These are phyloP conservation scores for Aelia acuminata DNA, from an alignment of 2,888 invertebrate genomes.

Conservation along the genomic window DNA sequence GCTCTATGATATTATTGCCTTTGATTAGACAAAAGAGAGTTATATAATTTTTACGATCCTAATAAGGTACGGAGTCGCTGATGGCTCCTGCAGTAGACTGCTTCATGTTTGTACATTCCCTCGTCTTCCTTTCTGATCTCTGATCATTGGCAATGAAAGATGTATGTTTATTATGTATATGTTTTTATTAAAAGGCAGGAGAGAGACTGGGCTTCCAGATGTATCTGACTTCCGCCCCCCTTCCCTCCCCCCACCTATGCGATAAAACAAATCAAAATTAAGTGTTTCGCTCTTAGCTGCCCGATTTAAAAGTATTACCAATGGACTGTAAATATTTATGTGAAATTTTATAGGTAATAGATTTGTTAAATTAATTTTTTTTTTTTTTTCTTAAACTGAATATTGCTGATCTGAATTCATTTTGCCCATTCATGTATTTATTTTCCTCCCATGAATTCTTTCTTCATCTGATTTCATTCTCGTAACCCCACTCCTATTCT, in stretches of 20 bases:
- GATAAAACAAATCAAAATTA: conserved; percentile 57
- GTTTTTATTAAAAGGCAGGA: conserved; percentile 49
- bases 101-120: conserved; percentile 54
- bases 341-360: conserved; percentile 40
- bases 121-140: conserved; percentile 50
- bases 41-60: conserved; percentile 6
- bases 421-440: conserved; percentile 5
- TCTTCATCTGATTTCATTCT: not conserved
- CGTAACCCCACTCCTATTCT: not conserved
- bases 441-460: not conserved
- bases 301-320: conserved; percentile 55
- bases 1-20: conserved; percentile 39
- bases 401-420: conserved; percentile 4
- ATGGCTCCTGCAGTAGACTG: conserved; percentile 16
- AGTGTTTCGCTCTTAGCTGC: conserved; percentile 60
- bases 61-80: not conserved
- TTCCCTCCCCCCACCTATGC: conserved; percentile 51
- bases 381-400: not conserved
- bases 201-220: conserved; percentile 60
- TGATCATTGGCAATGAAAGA: conserved; percentile 15
- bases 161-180: conserved; percentile 31
- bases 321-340: conserved; percentile 58
- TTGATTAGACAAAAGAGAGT: conserved; percentile 40
- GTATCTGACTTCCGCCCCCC: conserved; percentile 58
- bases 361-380: conserved; percentile 30